Percentiles rank a stretch among this genome's conserved stretches.
Conservation (phyloP, 2,113 vertebrate genomes). For the Lagopus leucura region DNA sequence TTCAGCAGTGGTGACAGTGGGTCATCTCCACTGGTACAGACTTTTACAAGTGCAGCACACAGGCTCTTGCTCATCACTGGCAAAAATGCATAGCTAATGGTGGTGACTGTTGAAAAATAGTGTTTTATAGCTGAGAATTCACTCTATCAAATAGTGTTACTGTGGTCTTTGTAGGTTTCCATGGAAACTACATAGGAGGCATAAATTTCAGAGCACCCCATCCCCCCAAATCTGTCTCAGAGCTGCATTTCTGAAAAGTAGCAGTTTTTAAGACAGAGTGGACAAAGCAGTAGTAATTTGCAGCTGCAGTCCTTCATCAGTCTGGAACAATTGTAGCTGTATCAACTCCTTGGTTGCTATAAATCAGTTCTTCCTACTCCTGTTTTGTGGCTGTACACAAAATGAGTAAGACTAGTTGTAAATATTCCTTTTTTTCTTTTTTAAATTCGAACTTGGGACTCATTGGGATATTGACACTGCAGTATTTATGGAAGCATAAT, state of each 20-base stretch:
- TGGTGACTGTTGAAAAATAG: too few relatives aligned
- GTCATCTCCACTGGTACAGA: too few relatives aligned
- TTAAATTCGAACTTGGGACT: background rate
- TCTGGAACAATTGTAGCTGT: slow-evolving; percentile 28
- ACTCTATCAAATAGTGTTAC: too few relatives aligned
- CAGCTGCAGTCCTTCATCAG: slow-evolving; percentile 1
- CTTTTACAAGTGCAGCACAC: too few relatives aligned
- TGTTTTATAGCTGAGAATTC: too few relatives aligned
- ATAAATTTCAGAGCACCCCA: background rate
- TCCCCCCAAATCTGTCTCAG: background rate
- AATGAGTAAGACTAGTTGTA: slow-evolving; percentile 12
- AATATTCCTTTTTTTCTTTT: slow-evolving; percentile 13
- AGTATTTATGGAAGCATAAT: slow-evolving; percentile 54
- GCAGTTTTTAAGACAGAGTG: background rate
- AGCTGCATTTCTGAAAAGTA: background rate
- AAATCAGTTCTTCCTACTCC: slow-evolving; percentile 9
- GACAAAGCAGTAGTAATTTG: slow-evolving; percentile 32
- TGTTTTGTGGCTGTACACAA: slow-evolving; percentile 6
- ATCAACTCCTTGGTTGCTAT: slow-evolving; percentile 11
- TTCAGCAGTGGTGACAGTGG: too few relatives aligned
- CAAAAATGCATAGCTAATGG: too few relatives aligned
- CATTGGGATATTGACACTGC: slow-evolving; percentile 20
- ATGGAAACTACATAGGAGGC: too few relatives aligned
- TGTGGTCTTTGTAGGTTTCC: too few relatives aligned
- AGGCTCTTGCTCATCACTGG: too few relatives aligned